A percentile compares a stretch with the other conserved stretches of the same genome.
Conservation (phyloP, 2,797 vertebrate genomes). For the Enteromius afrohamiltoni region DNA sequence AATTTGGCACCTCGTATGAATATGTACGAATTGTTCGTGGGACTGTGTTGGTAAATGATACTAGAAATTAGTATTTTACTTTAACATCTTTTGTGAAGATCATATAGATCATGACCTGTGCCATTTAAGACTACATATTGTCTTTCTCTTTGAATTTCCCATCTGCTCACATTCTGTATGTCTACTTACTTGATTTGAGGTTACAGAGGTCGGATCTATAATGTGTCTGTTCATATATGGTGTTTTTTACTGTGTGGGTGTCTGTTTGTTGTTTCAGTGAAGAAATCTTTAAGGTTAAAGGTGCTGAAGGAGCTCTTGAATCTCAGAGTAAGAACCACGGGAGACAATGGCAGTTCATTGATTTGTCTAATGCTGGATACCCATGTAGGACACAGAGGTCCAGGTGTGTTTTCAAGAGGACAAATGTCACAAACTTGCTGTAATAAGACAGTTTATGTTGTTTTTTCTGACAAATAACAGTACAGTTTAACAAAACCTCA, state of each 20-base stretch:
- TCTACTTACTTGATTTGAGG: background rate
- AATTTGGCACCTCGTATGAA: no score
- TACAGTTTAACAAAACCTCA: background rate
- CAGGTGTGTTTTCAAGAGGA: background rate
- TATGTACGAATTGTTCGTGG: no score
- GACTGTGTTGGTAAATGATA: no score
- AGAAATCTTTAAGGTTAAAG: conserved; percentile 26
- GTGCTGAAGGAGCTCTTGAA: conserved; percentile 3
- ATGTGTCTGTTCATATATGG: background rate
- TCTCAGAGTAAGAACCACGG: background rate
- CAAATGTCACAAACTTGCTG: conserved; percentile 8
- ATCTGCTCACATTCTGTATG: background rate
- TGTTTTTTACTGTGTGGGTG: background rate
- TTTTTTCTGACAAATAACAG: background rate
- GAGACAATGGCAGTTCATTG: conserved; percentile 17
- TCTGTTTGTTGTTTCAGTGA: conserved; percentile 9
- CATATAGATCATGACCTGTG: conserved; percentile 23
- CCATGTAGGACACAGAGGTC: conserved; percentile 11
- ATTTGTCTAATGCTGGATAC: conserved; percentile 28
- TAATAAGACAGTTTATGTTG: background rate
- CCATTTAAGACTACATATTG: background rate
- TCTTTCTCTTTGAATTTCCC: background rate
- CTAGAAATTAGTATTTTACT: background rate
- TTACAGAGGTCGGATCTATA: background rate
- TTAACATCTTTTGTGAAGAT: background rate